Base-by-base conservation (phyloP, 2,888 invertebrate genomes). In the Petrolisthes manimaculis region DNA sequence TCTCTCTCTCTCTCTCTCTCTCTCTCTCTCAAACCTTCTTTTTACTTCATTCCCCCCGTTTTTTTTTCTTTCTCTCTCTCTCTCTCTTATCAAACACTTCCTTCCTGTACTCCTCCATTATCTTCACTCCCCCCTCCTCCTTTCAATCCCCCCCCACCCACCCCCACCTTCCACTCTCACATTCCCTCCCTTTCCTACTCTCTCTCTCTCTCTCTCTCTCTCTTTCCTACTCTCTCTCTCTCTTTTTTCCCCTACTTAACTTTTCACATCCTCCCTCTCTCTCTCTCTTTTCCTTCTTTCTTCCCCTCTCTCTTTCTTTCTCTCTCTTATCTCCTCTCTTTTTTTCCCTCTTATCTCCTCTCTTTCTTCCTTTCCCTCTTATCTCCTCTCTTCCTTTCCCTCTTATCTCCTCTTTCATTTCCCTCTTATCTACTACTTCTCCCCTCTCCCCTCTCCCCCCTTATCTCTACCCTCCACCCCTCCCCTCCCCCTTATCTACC, bases 61-160 rank as follows among this genome's bases (percentile, higher is more conserved):
- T 75, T 24, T 75, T 24, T 75, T 24, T 75, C 75, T 75, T 24
- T 75, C 75, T 75, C 75, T 75, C 75, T 75, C 75, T 75, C 75
- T 75, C 75, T 75, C 75, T 37, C 37, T 37, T 37, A 37, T 37
- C 0, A 37, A 37, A 1, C 0, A 1, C 37, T 37, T 37, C 37
- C 37, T 37, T 37, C 37, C 37, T 37, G 1, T 37, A 37, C 37
- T 37, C 37, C 37, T 37, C 37, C 37, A 37, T 1, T 37, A 1
- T 37, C 2, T 37, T 37, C 37, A 37, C 37, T 37, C 37, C 37
- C 0, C 37, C 37, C 37, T n/a, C n/a, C 37, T 37, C 37, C 2
- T 37, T 37, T 2, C 37, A 37, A 37, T 1, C 37, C 37, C 37
- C 71, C 1, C 18, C 24, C 53, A 5, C 9, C 77, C 18, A 24